Evolutionary conservation across 92 coral and sea anemone species (phyloP).

Genomic region (Pocillopora grandis): DNA sequence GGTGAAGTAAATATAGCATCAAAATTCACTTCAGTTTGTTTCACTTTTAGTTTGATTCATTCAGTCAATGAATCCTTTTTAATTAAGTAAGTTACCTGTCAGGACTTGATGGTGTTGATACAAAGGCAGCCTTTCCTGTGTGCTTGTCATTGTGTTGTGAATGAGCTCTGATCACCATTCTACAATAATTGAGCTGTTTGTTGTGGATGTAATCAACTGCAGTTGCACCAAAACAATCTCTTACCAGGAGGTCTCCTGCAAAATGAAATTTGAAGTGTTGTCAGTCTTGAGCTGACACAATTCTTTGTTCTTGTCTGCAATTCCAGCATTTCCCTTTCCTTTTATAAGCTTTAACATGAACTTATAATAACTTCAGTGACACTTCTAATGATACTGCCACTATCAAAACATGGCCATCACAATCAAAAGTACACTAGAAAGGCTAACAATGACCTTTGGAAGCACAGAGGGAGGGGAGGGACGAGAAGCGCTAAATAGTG

Average conservation of each 20-base stretch:
- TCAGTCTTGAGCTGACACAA: no score
- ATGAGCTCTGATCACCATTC: constrained; percentile 65
- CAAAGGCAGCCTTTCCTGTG: neutral
- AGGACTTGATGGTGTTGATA: neutral
- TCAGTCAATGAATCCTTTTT: neutral
- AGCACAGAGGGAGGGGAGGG: no score
- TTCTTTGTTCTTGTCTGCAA: neutral
- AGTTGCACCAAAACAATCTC: constrained; percentile 63
- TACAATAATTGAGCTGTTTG: constrained; percentile 64
- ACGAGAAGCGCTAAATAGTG: no score
- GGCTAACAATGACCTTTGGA: no score
- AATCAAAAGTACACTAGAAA: no score
- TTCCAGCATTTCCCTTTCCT: neutral
- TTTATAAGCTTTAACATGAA: no score
- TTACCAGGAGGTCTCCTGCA: constrained; percentile 51
- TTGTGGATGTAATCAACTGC: constrained; percentile 59
- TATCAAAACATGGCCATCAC: no score
- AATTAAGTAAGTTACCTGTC: constrained; percentile 7
- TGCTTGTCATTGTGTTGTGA: constrained; percentile 37
- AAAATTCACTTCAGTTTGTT: no score
- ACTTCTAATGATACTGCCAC: no score
- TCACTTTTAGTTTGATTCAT: no score
- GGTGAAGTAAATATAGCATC: no score
- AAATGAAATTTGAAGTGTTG: neutral
- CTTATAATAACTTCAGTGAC: no score